These are phyloP conservation scores for Aricia agestis DNA, from an alignment of 1,140 invertebrate species.

Conservation along the genomic window DNA sequence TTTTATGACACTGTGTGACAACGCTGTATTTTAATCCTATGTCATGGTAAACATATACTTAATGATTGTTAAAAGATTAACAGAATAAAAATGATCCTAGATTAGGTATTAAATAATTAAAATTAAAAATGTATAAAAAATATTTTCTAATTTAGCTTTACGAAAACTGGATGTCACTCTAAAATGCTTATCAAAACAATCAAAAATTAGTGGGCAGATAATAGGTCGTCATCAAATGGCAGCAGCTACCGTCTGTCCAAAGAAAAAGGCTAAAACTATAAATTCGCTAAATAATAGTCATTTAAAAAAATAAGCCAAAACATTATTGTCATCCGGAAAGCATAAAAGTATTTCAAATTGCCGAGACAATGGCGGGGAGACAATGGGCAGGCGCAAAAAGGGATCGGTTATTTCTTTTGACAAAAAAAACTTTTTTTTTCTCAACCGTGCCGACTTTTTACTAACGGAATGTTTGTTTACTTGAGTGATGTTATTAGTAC, in stretches of 20 bases:
- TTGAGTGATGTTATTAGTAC: conserved; percentile 44
- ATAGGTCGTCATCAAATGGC: no score
- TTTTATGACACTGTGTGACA: no score
- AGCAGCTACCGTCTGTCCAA: conserved; percentile 44
- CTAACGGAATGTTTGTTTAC: conserved; percentile 68
- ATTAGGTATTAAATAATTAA: no score
- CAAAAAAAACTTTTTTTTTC: conserved; percentile 59
- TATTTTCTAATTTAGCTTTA: no score
- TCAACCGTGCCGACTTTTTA: conserved; percentile 62
- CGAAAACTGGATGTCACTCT: no score
- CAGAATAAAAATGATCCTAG: no score
- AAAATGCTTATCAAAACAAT: not conserved
- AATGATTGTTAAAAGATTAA: no score
- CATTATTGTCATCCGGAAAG: conserved; percentile 71
- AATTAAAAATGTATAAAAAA: no score
- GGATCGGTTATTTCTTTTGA: conserved; percentile 55
- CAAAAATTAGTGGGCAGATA: not conserved
- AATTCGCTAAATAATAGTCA: conserved; percentile 72
- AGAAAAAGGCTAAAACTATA: conserved; percentile 56
- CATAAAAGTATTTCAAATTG: conserved; percentile 73
- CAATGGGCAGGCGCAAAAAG: conserved; percentile 67
- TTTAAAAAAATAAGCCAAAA: conserved; percentile 70
- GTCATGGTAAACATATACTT: no score
- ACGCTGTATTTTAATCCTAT: no score
- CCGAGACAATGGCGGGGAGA: conserved; percentile 64